Evolutionary conservation across 2,888 invertebrate species (phyloP), one percentile per base, ranked within the genome.

Genomic region (Limnephilus lunatus): DNA sequence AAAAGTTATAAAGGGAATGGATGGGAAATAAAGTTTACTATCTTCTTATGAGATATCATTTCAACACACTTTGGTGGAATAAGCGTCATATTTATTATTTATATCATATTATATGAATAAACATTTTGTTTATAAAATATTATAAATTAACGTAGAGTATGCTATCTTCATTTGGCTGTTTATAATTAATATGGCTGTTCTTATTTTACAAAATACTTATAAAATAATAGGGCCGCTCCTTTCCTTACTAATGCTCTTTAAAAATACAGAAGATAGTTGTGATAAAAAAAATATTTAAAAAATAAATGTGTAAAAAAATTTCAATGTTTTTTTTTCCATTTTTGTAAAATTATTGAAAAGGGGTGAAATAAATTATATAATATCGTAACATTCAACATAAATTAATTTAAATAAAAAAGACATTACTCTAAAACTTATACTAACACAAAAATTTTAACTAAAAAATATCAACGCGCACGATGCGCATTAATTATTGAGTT

Each of bases 351-450:
- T 83, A 39, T 86, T 86, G n/a, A 44, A 68, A 88, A 68, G 19
- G 35, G 35, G 12, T 53, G 68, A 68, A 88, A 88, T 88, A 88
- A 88, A 88, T 88, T 88, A 88, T 88, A 88, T 88, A 88, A 88
- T 68, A 68, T 88, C 25, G 53, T 88, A 88, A 88, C 88, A 88
- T 68, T 88, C 68, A 88, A 88, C 31, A 88, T 68, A 88, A 88
- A 53, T 32, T 88, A 48, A 15, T 88, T 53, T 32, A 88, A 53
- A 31, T 25, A 39, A 85, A 85, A 85, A 68, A 53, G 53, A 53
- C 53, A 53, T 19, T 53, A 53, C 7, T 19, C 53, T 53, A 53
- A 68, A 68, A 25, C 83, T 83, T 25, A 83, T 0, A 25, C 35
- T 83, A 25, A 83, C 19, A 83, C 19, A 35, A 83, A 83, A 25